These are phyloP conservation scores for Lepeophtheirus nordmannii DNA, from an alignment of 2,888 invertebrate species.

Conservation along the genomic window DNA sequence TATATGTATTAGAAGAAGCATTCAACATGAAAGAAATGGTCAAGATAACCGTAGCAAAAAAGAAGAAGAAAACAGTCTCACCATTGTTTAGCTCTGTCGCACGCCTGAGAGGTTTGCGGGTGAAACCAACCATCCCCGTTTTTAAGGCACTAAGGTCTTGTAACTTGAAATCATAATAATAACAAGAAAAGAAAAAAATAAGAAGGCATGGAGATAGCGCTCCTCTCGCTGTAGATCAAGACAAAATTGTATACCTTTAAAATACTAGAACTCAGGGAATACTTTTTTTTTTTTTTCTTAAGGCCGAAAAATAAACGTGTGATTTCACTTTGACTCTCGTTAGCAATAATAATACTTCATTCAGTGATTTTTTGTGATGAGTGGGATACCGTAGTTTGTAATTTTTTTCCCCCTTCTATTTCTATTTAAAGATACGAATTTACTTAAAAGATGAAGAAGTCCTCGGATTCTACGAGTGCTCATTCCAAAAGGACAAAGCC, in stretches of 20 bases:
- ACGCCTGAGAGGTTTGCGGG: too few species aligned
- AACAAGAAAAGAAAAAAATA: neutral
- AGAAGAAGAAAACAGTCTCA: too few species aligned
- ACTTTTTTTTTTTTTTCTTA: neutral
- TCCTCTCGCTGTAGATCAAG: neutral
- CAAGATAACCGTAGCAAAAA: neutral
- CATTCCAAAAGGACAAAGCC: too few species aligned
- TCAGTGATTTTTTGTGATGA: slow-evolving; percentile 8
- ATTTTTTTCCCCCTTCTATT: neutral
- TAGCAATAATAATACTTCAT: neutral
- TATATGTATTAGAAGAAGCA: neutral
- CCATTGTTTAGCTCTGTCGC: too few species aligned
- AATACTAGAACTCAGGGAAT: neutral
- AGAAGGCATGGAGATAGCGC: neutral
- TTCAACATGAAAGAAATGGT: neutral
- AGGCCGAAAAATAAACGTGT: slow-evolving; percentile 7
- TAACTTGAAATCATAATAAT: neutral
- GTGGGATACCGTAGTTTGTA: neutral
- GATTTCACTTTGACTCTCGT: slow-evolving; percentile 4
- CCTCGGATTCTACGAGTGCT: too few species aligned
- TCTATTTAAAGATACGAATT: neutral
- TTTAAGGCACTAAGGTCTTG: slow-evolving; percentile 1
- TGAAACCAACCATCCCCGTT: too few species aligned
- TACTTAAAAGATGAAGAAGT: neutral
- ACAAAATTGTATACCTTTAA: neutral